Conservation (phyloP, 1,140 invertebrate species). For the Ceratina japonica region DNA sequence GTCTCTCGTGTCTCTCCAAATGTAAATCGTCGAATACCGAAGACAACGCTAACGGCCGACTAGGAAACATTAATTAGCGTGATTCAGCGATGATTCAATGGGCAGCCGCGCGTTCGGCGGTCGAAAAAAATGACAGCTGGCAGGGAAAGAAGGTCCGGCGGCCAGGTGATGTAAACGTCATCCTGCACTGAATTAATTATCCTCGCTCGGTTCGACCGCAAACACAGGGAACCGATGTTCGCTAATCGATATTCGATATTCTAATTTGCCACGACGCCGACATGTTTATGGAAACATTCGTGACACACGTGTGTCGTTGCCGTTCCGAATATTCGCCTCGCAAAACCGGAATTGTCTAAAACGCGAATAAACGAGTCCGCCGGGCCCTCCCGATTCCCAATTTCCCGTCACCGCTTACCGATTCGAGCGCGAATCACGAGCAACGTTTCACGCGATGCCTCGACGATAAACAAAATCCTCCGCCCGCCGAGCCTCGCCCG, state of each 20-base stretch:
- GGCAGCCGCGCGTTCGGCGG: no score
- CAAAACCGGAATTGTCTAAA: conserved; percentile 31
- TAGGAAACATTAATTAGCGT: no score
- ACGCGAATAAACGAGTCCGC: neutral
- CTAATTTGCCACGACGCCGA: conserved; percentile 35
- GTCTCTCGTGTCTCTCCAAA: no score
- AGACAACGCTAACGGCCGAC: no score
- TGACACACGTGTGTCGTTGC: conserved; percentile 16
- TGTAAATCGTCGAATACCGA: no score
- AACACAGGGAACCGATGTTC: conserved; percentile 17
- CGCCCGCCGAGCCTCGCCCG: neutral
- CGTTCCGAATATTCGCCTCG: conserved; percentile 8
- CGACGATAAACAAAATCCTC: conserved; percentile 22
- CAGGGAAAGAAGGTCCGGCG: neutral
- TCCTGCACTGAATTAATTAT: conserved; percentile 36
- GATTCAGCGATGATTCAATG: neutral
- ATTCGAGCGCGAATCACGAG: neutral
- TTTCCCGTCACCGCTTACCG: neutral
- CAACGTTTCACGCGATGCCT: conserved; percentile 14
- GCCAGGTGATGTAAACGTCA: conserved; percentile 19
- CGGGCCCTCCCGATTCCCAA: neutral
- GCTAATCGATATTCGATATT: conserved; percentile 50
- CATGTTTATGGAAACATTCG: conserved; percentile 45
- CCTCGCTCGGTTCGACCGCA: conserved; percentile 17
- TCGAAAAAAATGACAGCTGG: neutral